A percentile compares a stretch with the other conserved stretches of the same genome.
Evolutionary conservation across 1,140 invertebrate species (phyloP).

Genomic region (Procambarus clarkii): DNA sequence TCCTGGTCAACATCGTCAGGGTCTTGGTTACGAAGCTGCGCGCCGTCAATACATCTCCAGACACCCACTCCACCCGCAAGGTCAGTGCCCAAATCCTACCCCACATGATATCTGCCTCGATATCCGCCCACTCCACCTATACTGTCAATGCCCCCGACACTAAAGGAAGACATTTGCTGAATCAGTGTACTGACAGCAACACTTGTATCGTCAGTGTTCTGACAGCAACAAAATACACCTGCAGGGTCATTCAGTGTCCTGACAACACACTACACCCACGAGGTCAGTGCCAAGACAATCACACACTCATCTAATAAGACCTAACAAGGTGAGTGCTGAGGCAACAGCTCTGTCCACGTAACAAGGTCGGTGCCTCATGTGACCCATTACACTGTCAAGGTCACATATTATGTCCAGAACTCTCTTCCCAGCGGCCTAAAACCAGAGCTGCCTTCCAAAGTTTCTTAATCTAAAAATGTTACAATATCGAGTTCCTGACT

Average conservation of each 20-base stretch:
- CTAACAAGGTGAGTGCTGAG: neutral
- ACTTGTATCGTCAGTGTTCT: neutral
- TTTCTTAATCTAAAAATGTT: too few relatives aligned
- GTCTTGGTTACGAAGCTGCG: slow-evolving; percentile 91
- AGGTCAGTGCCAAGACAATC: too few relatives aligned
- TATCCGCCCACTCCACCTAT: neutral
- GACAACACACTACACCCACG: too few relatives aligned
- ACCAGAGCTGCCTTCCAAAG: too few relatives aligned
- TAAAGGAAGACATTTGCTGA: neutral
- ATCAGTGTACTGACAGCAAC: neutral
- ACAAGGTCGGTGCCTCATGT: too few relatives aligned
- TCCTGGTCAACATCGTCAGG: slow-evolving; percentile 94
- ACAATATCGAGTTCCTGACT: too few relatives aligned
- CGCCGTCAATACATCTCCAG: slow-evolving; percentile 62
- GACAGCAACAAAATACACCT: too few relatives aligned
- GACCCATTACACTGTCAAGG: too few relatives aligned
- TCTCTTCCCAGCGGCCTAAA: too few relatives aligned
- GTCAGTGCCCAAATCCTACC: slow-evolving; percentile 3
- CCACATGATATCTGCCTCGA: neutral
- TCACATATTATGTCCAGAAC: too few relatives aligned
- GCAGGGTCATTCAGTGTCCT: too few relatives aligned
- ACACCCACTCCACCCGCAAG: slow-evolving; percentile 67
- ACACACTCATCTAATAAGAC: neutral
- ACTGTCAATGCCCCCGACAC: neutral
- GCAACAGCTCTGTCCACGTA: too few relatives aligned